These are phyloP conservation scores for Ochropleura leucogaster DNA, from an alignment of 2,888 invertebrate species.

Conservation along the genomic window DNA sequence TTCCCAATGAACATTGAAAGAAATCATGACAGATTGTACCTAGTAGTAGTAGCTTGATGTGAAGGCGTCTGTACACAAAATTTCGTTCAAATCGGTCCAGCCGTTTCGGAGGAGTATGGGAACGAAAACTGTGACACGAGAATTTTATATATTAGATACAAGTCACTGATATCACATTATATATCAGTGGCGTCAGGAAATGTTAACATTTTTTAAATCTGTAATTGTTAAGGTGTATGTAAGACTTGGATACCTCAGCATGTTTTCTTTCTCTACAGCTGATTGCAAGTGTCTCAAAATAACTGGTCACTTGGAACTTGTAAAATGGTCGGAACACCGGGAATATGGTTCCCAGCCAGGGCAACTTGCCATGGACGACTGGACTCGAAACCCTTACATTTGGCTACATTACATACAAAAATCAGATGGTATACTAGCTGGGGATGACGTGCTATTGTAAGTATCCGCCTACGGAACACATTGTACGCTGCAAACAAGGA, in stretches of 20 bases:
- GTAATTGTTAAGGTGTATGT: neutral
- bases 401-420: slow-evolving; percentile 84
- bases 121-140: no score
- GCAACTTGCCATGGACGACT: slow-evolving; percentile 76
- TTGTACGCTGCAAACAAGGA: neutral
- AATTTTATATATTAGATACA: no score
- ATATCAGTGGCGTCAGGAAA: no score
- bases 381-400: slow-evolving; percentile 76
- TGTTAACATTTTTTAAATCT: neutral
- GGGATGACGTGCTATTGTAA: slow-evolving; percentile 82
- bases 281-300: slow-evolving; percentile 80
- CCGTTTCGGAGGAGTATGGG: no score
- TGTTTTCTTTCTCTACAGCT: slow-evolving; percentile 30
- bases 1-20: no score
- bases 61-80: no score
- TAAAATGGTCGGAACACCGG: slow-evolving; percentile 75
- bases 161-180: no score
- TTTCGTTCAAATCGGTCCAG: no score
- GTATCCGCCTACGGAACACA: slow-evolving; percentile 23
- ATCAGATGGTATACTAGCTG: slow-evolving; percentile 74
- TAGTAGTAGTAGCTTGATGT: no score
- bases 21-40: no score
- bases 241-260: neutral
- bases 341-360: slow-evolving; percentile 73
- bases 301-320: slow-evolving; percentile 78